Evolutionary conservation across 2,888 invertebrate species (phyloP).

Genomic region (Pristionchus maxplancki): DNA sequence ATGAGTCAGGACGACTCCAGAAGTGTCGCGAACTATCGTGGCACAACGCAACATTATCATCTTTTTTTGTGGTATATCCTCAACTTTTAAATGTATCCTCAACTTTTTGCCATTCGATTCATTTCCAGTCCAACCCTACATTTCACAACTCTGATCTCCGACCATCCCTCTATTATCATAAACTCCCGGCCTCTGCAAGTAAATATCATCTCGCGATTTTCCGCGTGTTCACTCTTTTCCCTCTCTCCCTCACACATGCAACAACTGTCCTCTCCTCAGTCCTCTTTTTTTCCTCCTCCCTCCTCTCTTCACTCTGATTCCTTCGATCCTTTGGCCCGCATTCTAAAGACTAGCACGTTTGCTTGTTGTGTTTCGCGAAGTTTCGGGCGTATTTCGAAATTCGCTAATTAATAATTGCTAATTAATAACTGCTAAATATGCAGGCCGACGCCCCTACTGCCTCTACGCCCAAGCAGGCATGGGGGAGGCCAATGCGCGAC

Average conservation of each 20-base stretch:
- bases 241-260: not conserved
- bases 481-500: not conserved
- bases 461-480: conserved; percentile 6
- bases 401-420: no score
- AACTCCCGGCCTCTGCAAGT: not conserved
- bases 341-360: not conserved
- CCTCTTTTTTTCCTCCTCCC: conserved; percentile 33
- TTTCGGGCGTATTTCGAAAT: not conserved
- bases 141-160: no score
- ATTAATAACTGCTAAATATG: no score
- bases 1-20: no score
- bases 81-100: no score
- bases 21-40: no score
- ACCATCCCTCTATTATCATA: not conserved
- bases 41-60: no score
- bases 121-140: no score
- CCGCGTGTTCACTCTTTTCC: conserved; percentile 53
- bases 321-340: not conserved
- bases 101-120: no score
- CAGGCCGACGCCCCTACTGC: no score
- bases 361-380: not conserved
- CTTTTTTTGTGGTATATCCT: no score
- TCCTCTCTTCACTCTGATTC: not conserved
- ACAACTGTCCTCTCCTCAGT: conserved; percentile 22
- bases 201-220: conserved; percentile 55